Percentiles rank a stretch among this genome's conserved stretches.
phyloP scores from a whole-genome alignment of 2,888 invertebrate species.

The Caradrina clavipalpis region DNA sequence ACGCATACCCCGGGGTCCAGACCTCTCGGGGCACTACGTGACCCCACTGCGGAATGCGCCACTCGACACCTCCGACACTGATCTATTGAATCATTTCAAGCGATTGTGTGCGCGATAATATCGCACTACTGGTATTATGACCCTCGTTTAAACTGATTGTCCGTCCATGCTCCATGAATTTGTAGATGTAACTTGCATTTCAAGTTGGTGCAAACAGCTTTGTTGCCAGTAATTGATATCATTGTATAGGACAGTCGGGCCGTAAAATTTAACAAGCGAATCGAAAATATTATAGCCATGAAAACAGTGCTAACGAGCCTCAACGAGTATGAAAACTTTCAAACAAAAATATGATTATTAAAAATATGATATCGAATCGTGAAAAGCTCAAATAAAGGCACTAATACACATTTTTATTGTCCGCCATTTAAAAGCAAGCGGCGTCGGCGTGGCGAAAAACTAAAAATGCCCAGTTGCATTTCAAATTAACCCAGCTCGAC shows the following conservation, averaged over 20 bases:
- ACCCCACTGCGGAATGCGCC: conserved; percentile 69
- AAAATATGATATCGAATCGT: conserved; percentile 61
- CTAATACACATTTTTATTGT: conserved; percentile 73
- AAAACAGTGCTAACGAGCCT: conserved; percentile 37
- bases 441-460: conserved; percentile 72
- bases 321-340: conserved; percentile 50
- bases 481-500: conserved; percentile 84
- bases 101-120: conserved; percentile 72
- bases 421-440: conserved; percentile 72
- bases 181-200: conserved; percentile 46
- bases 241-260: conserved; percentile 7
- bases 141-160: conserved; percentile 65
- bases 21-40: conserved; percentile 70
- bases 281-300: conserved; percentile 13
- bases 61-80: conserved; percentile 67
- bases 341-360: conserved; percentile 49
- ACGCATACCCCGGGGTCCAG: conserved; percentile 64
- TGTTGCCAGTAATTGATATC: conserved; percentile 7
- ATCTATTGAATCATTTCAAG: conserved; percentile 78
- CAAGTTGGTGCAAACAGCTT: conserved; percentile 29
- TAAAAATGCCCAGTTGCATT: conserved; percentile 85
- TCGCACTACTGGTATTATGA: conserved; percentile 58
- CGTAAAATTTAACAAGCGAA: conserved; percentile 13
- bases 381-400: conserved; percentile 66
- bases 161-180: conserved; percentile 41